Conservation (phyloP, 1,140 invertebrate species). For the Drosophila parvula region DNA sequence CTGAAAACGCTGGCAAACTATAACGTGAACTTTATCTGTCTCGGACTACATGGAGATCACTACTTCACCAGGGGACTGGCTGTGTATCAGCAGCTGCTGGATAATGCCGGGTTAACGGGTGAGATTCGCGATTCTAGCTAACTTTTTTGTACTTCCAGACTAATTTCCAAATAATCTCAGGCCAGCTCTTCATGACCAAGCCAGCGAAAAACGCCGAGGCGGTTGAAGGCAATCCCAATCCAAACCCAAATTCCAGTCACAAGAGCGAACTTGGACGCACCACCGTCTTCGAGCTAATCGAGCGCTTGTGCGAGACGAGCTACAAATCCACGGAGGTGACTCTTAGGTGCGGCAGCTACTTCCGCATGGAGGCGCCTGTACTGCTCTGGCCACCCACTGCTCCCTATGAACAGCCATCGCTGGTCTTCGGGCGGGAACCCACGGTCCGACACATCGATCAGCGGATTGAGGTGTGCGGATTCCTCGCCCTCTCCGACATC, state of each 20-base stretch:
- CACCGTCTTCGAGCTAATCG: conserved; percentile 88
- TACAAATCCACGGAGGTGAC: conserved; percentile 91
- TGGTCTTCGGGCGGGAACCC: conserved; percentile 32
- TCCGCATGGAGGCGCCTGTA: conserved; percentile 88
- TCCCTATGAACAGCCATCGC: conserved; percentile 50
- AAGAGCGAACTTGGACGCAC: conserved; percentile 82
- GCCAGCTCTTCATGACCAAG: conserved; percentile 74
- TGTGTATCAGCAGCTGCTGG: conserved; percentile 74
- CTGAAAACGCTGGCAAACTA: conserved; percentile 91
- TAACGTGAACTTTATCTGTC: conserved; percentile 90
- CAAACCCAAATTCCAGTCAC: conserved; percentile 74
- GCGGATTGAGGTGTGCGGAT: conserved; percentile 93
- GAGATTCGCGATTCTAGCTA: not conserved
- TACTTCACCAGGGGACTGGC: conserved; percentile 82
- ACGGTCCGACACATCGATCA: conserved; percentile 51
- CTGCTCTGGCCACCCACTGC: conserved; percentile 90
- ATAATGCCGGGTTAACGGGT: conserved; percentile 68
- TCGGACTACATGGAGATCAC: conserved; percentile 85
- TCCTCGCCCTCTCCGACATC: conserved; percentile 92
- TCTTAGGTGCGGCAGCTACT: conserved; percentile 89
- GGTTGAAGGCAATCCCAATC: conserved; percentile 11
- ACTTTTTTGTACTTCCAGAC: not conserved
- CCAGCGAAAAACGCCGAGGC: conserved; percentile 49
- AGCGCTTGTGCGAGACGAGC: conserved; percentile 90
- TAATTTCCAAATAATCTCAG: conserved; percentile 21